Evolutionary conservation across 1,140 invertebrate genomes (phyloP).

Genomic region (Augochlora pura): DNA sequence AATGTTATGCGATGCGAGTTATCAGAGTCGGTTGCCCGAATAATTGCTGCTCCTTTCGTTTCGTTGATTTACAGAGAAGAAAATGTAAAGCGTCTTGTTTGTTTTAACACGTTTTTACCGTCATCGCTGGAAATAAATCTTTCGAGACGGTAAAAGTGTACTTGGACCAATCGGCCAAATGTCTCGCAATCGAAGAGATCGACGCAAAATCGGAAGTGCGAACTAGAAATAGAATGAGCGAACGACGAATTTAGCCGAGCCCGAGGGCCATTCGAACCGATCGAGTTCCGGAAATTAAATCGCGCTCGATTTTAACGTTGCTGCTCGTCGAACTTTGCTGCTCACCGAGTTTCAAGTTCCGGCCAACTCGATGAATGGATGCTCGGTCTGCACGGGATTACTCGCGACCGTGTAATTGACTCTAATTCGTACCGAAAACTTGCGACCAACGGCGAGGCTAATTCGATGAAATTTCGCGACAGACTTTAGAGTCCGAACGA

Average conservation of each 20-base stretch:
- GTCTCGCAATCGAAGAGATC: not conserved
- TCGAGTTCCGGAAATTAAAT: constrained; percentile 59
- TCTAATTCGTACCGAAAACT: constrained; percentile 63
- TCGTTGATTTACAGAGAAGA: no score
- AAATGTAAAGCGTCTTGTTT: no score
- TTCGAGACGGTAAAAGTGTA: no score
- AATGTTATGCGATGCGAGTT: no score
- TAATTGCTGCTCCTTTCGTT: no score
- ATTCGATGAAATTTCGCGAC: constrained; percentile 55
- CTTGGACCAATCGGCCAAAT: no score
- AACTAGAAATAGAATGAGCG: not conserved
- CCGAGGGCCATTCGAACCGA: constrained; percentile 22
- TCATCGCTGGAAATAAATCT: no score
- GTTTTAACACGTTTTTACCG: no score
- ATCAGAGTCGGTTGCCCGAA: no score
- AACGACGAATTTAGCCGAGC: not conserved
- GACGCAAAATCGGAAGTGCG: not conserved
- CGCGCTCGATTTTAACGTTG: constrained; percentile 62
- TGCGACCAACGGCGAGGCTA: constrained; percentile 59
- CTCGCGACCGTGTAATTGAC: constrained; percentile 63
- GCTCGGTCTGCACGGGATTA: constrained; percentile 64
- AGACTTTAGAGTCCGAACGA: not conserved
- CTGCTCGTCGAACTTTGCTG: constrained; percentile 58
- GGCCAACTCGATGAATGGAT: constrained; percentile 65
- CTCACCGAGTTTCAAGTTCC: constrained; percentile 63